phyloP scores from a whole-genome alignment of 1,140 invertebrate genomes.

The Heliconius hewitsoni region DNA sequence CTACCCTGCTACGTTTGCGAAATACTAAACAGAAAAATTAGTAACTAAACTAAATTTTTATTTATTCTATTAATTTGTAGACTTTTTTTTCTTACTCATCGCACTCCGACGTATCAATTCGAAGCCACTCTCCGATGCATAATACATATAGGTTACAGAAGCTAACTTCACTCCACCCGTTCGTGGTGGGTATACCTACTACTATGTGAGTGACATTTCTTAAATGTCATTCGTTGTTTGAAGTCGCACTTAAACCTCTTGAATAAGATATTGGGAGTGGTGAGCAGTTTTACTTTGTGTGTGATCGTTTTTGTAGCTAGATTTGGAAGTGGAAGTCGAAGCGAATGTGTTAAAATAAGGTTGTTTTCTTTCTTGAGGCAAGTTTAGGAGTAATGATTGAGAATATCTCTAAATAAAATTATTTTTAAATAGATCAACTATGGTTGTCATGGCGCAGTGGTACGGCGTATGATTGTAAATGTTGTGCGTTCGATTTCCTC shows the following conservation, averaged over 20 bases:
- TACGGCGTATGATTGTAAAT: too few relatives aligned
- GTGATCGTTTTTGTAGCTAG: background rate
- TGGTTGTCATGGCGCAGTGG: too few relatives aligned
- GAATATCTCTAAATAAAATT: too few relatives aligned
- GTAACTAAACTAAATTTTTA: background rate
- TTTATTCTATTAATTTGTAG: too few relatives aligned
- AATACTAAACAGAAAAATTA: too few relatives aligned
- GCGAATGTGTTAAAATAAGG: background rate
- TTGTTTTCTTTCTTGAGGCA: background rate
- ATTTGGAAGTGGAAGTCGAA: background rate
- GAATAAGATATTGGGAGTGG: background rate
- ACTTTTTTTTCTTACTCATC: too few relatives aligned
- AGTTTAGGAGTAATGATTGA: background rate
- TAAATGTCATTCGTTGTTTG: conserved; percentile 1
- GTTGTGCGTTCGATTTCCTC: too few relatives aligned
- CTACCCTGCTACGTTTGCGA: too few relatives aligned
- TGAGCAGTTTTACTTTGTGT: background rate
- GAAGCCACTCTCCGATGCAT: background rate
- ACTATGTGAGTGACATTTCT: background rate
- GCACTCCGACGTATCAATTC: too few relatives aligned
- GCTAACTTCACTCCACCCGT: background rate
- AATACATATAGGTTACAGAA: conserved; percentile 11
- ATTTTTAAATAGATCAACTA: too few relatives aligned
- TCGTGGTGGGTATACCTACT: background rate
- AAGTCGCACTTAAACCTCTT: conserved; percentile 9